Base-by-base conservation (phyloP, 2,888 invertebrate species). In the Microplitis manilae region DNA sequence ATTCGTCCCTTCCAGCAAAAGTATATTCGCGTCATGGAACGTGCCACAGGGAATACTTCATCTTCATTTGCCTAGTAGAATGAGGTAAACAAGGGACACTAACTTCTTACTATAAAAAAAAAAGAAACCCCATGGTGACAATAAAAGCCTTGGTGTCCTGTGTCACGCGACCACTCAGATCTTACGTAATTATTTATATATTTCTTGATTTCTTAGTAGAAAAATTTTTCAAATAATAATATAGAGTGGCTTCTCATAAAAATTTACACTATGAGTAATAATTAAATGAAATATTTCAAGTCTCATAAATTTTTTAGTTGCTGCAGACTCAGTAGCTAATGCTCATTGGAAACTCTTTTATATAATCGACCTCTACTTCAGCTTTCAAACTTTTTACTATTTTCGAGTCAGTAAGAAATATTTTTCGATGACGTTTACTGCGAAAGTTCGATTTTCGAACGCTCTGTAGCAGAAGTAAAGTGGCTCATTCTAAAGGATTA, bases 111-210 rank as follows among this genome's bases (percentile, higher is more conserved):
- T 39, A 61, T 17, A 59, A 6, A 15, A 17, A 41, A 30, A 68
- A 78, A 83, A 83, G 78, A 82, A 84, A 81, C 85, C 88, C 88
- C 85, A 83, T 83, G 88, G 85, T 86, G 85, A 86, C 88, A 88
- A 89, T 89, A 89, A 89, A 89, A 83, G 80, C 79, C 79, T 72
- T 78, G 81, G 82, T 85, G 85, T 87, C 86, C 82, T 77, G 83
- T 83, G 81, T 83, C 82, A 82, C 81, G 75, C 81, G 81, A 83
- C 79, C 82, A 50, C 82, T 79, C 81, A 81, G 72, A 70, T 76
- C 69, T 79, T 61, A 50, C 73, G 5, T 65, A 30, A 65, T 80
- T 69, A 65, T n/a, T 67, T 30, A 30, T 65, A 9, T 30, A 20
- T 30, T 30, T 65, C 9, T 30, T 13, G 20, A 30, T 30, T 7